Conservation (phyloP, 2,888 invertebrate genomes). For the Tenthredo amoena region DNA sequence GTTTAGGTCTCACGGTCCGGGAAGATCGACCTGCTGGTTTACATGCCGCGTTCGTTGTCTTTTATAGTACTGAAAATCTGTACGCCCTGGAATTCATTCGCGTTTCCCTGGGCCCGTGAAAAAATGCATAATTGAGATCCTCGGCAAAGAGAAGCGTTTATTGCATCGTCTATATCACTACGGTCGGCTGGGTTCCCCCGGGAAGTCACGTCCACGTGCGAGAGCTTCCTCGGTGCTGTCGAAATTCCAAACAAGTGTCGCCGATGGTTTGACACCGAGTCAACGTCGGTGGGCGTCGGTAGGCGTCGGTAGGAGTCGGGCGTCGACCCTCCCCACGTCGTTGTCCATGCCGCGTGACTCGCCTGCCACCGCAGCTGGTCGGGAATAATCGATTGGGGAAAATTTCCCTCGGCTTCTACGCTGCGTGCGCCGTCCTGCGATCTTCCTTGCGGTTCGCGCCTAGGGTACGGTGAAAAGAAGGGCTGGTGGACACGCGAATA, state of each 20-base stretch:
- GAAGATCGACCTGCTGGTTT: neutral
- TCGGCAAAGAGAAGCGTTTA: neutral
- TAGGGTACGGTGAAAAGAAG: conserved; percentile 17
- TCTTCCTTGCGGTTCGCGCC: conserved; percentile 42
- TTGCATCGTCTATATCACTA: neutral
- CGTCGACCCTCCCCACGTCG: conserved; percentile 6
- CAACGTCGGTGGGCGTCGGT: conserved; percentile 15
- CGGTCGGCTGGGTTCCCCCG: neutral
- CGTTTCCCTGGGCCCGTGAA: neutral
- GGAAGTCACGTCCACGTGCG: conserved; percentile 37
- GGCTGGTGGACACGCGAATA: neutral
- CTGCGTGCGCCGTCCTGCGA: conserved; percentile 51
- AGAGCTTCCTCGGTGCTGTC: neutral
- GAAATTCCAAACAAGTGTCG: conserved; percentile 46
- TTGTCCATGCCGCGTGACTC: conserved; percentile 70
- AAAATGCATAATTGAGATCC: neutral
- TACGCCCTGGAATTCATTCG: neutral
- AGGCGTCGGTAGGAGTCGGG: conserved; percentile 31
- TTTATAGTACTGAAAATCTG: neutral
- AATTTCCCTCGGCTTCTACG: conserved; percentile 66
- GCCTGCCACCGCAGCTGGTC: conserved; percentile 72
- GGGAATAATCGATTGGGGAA: conserved; percentile 74
- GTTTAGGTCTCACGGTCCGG: neutral
- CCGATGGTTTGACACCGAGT: conserved; percentile 21
- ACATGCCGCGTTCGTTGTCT: neutral